A percentile compares a stretch with the other conserved stretches of the same genome.
Conservation (phyloP, 2,113 vertebrate species). For the Melanerpes formicivorus region DNA sequence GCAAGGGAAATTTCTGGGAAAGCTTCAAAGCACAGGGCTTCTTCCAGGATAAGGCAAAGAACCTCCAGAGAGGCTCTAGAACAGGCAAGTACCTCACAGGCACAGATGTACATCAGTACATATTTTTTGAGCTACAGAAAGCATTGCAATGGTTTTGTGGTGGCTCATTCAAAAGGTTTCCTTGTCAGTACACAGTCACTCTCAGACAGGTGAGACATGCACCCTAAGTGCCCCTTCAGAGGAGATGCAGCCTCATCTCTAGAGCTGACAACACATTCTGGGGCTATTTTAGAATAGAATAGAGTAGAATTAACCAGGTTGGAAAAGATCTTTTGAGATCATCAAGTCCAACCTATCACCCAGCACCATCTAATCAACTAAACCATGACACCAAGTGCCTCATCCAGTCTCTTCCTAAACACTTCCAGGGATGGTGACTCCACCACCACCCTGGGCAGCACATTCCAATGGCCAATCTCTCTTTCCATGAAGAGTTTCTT, state of each 20-base stretch:
- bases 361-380: too few species aligned
- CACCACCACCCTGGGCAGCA: too few species aligned
- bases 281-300: background rate
- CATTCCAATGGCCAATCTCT: too few species aligned
- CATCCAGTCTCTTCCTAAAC: too few species aligned
- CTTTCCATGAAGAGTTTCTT: too few species aligned
- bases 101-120: background rate
- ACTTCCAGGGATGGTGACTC: too few species aligned
- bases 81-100: background rate
- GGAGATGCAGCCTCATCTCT: background rate
- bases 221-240: background rate
- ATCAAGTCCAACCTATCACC: too few species aligned
- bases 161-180: background rate
- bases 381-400: too few species aligned
- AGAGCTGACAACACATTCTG: background rate
- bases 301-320: too few species aligned
- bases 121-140: background rate
- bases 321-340: too few species aligned
- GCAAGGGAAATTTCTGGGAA: slow-evolving; percentile 5
- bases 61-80: background rate
- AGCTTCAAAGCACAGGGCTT: background rate
- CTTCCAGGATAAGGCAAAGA: background rate
- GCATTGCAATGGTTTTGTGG: background rate
- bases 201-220: background rate
- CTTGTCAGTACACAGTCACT: background rate